These are phyloP conservation scores for Erythrocebus patas DNA, from an alignment of 2,113 vertebrate species.

Conservation along the genomic window DNA sequence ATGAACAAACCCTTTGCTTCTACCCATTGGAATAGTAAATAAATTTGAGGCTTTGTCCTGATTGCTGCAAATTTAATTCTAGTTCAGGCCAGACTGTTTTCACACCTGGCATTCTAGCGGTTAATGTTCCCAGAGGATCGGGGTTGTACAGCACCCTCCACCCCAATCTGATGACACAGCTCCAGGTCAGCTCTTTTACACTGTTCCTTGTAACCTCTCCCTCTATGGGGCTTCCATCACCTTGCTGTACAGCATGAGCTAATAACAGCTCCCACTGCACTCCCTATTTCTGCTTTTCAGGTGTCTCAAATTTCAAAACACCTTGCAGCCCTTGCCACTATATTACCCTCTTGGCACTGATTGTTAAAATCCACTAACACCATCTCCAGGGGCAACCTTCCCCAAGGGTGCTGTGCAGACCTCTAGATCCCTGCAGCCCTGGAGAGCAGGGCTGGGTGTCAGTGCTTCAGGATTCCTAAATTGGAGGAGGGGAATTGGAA, in stretches of 20 bases:
- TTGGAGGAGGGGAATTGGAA: neutral
- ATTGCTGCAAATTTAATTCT: neutral
- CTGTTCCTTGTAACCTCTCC: neutral
- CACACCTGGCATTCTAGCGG: neutral
- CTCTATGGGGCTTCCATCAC: neutral
- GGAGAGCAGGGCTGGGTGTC: no score
- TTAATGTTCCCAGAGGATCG: neutral
- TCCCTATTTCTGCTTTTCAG: neutral
- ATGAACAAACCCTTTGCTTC: neutral
- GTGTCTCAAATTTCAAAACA: neutral
- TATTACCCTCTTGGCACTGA: neutral
- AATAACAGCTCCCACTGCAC: neutral
- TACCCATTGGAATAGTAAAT: neutral
- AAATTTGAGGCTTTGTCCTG: neutral
- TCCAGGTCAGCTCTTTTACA: neutral
- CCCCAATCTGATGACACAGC: neutral
- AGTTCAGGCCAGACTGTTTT: neutral
- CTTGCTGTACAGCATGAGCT: fast-evolving
- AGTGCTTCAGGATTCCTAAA: neutral
- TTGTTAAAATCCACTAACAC: neutral
- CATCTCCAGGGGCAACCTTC: neutral
- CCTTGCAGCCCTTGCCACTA: neutral
- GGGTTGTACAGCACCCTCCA: neutral
- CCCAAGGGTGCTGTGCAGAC: neutral
- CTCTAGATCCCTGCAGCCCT: neutral